Conservation (phyloP, 2,888 invertebrate species). For the Drosophila helvetica region DNA sequence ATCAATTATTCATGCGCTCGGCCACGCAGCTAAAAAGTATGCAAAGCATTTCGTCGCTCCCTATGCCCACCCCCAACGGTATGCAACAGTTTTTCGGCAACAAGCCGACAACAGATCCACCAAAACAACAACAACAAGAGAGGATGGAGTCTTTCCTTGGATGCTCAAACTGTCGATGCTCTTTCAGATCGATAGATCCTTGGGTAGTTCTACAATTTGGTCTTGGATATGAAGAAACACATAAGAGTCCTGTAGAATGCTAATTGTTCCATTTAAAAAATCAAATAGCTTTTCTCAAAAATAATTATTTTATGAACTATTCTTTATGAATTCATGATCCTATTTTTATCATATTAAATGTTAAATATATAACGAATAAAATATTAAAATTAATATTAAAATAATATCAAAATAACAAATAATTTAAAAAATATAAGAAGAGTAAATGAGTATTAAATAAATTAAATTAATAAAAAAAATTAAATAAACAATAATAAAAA, state of each 20-base stretch:
- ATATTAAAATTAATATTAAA: too few relatives aligned
- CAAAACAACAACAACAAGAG: neutral
- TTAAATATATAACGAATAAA: too few relatives aligned
- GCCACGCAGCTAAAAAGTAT: slow-evolving; percentile 71
- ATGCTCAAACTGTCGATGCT: neutral
- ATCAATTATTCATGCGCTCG: slow-evolving; percentile 80
- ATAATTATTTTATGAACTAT: too few relatives aligned
- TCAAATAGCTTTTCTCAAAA: too few relatives aligned
- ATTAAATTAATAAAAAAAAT: too few relatives aligned
- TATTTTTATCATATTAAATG: too few relatives aligned
- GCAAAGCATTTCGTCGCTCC: slow-evolving; percentile 52
- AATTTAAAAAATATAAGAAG: too few relatives aligned
- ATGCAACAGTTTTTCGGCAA: slow-evolving; percentile 68
- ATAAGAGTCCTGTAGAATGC: neutral
- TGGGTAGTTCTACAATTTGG: neutral
- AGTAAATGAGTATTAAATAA: too few relatives aligned
- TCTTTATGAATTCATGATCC: too few relatives aligned
- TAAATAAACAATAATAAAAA: too few relatives aligned
- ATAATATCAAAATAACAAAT: too few relatives aligned
- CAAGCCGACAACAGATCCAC: slow-evolving; percentile 28
- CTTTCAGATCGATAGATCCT: neutral
- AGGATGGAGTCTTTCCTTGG: neutral
- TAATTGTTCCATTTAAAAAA: neutral
- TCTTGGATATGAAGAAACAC: neutral
- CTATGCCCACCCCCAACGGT: slow-evolving; percentile 35